Conservation (phyloP, 2,113 vertebrate genomes). For the Phoxinus phoxinus region DNA sequence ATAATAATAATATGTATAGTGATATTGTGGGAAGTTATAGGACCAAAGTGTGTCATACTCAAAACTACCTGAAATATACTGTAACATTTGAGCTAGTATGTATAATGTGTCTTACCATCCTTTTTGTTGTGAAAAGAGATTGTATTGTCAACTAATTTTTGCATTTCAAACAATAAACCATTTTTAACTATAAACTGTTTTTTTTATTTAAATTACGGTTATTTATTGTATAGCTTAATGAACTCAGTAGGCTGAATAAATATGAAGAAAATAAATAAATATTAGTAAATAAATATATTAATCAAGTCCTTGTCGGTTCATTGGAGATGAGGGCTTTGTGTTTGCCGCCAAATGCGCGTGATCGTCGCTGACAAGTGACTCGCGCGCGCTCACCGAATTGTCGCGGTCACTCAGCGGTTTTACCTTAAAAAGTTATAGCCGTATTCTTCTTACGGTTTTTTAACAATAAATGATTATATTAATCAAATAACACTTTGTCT, state of each 20-base stretch:
- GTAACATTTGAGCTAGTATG: neutral
- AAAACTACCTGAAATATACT: neutral
- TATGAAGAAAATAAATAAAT: neutral
- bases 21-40: neutral
- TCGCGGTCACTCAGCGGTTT: neutral
- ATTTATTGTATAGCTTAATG: neutral
- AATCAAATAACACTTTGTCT: neutral
- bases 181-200: neutral
- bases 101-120: neutral
- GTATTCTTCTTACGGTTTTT: neutral
- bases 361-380: neutral
- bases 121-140: neutral
- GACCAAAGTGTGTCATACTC: neutral
- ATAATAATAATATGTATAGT: conserved; percentile 3
- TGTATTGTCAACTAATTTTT: neutral
- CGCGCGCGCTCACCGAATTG: neutral
- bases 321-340: neutral
- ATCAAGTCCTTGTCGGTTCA: neutral
- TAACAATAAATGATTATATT: neutral
- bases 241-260: neutral
- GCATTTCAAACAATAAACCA: conserved; percentile 4
- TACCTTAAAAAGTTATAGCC: neutral
- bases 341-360: conserved; percentile 28
- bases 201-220: neutral
- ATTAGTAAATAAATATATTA: neutral